phyloP scores from a whole-genome alignment of 2,797 vertebrate genomes.

The Chelidonichthys spinosus region DNA sequence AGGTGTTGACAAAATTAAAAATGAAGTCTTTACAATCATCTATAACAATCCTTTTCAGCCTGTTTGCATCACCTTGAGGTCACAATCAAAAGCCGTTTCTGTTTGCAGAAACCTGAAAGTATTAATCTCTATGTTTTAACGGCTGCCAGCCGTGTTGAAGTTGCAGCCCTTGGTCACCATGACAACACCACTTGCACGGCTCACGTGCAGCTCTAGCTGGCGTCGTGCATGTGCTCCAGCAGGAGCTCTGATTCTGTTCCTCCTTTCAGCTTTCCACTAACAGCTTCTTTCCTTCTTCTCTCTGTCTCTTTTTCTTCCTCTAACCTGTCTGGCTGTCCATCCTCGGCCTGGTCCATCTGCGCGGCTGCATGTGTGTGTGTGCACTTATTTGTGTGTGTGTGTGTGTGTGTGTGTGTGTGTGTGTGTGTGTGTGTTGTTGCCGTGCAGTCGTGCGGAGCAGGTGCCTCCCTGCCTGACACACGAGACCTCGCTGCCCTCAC shows the following conservation, averaged over 20 bases:
- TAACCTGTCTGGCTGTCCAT: slow-evolving; percentile 79
- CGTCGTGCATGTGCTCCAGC: slow-evolving; percentile 63
- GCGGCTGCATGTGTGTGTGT: slow-evolving; percentile 48
- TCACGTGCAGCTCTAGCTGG: slow-evolving; percentile 16
- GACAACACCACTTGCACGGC: not conserved
- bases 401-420: slow-evolving; percentile 76
- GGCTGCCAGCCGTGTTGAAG: not conserved
- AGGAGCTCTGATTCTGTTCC: slow-evolving; percentile 56
- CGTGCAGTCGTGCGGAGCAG: slow-evolving; percentile 96
- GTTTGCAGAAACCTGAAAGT: not conserved
- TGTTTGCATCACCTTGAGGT: slow-evolving; percentile 26
- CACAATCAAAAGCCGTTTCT: not conserved
- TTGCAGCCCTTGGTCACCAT: not conserved
- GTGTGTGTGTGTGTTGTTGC: slow-evolving; percentile 66
- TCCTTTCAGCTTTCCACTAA: slow-evolving; percentile 67
- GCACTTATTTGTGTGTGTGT: slow-evolving; percentile 38
- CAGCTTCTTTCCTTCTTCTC: slow-evolving; percentile 59
- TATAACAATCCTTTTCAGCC: not conserved
- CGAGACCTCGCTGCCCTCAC: slow-evolving; percentile 98
- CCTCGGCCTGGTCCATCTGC: slow-evolving; percentile 75
- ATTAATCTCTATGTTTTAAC: not conserved
- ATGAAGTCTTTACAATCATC: not conserved
- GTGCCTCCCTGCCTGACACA: slow-evolving; percentile 98
- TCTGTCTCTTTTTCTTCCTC: slow-evolving; percentile 62
- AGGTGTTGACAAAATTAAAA: not conserved